Evolutionary conservation across 2,888 invertebrate genomes (phyloP).

Genomic region (Bruchidius siliquastri): DNA sequence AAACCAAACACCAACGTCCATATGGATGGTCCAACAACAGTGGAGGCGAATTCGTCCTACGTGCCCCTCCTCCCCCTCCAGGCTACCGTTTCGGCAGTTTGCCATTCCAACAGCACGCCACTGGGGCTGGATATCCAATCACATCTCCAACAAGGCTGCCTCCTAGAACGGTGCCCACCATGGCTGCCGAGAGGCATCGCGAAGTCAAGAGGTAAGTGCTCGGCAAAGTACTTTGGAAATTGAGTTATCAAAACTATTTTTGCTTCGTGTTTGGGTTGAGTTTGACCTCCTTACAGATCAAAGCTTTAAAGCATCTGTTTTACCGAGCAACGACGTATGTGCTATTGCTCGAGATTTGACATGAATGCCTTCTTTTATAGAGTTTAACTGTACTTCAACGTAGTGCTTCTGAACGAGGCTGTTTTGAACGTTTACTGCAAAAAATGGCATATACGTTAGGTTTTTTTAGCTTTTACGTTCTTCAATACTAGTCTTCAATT

Average conservation of each 20-base stretch:
- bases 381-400: too few relatives aligned
- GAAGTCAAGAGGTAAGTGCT: slow-evolving; percentile 60
- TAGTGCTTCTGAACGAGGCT: too few relatives aligned
- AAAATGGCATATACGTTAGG: too few relatives aligned
- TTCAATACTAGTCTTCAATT: too few relatives aligned
- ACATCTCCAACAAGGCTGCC: slow-evolving; percentile 53
- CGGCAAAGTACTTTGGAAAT: background rate
- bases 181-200: slow-evolving; percentile 69
- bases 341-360: too few relatives aligned
- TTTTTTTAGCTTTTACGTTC: too few relatives aligned
- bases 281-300: too few relatives aligned
- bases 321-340: too few relatives aligned
- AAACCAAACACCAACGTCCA: slow-evolving; percentile 70
- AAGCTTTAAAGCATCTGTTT: too few relatives aligned
- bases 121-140: slow-evolving; percentile 44
- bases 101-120: slow-evolving; percentile 54
- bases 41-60: slow-evolving; percentile 39
- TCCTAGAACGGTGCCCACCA: slow-evolving; percentile 63
- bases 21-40: slow-evolving; percentile 63
- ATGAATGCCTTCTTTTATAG: too few relatives aligned
- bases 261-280: too few relatives aligned
- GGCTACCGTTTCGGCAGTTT: slow-evolving; percentile 64
- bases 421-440: too few relatives aligned
- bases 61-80: slow-evolving; percentile 57
- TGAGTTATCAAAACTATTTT: background rate